A percentile compares a stretch with the other conserved stretches of the same genome.
Evolutionary conservation across 2,888 invertebrate genomes (phyloP).

Genomic region (Fissipunctia ypsillon): DNA sequence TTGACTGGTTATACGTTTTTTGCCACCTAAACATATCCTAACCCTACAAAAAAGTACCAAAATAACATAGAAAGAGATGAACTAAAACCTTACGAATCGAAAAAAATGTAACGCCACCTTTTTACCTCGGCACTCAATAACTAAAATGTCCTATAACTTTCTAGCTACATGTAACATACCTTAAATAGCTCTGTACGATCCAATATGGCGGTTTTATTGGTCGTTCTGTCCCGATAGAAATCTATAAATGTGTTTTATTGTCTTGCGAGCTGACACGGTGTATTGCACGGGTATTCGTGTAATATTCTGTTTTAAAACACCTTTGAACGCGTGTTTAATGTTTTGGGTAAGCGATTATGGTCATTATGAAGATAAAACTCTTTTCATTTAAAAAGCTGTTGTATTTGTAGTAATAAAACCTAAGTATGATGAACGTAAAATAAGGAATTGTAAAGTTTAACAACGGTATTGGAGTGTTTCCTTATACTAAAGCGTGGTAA

Average conservation of each 20-base stretch:
- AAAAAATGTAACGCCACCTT: conserved; percentile 18
- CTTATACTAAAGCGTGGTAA: background rate
- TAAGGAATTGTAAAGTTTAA: background rate
- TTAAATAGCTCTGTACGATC: conserved; percentile 60
- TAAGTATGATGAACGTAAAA: too few species aligned
- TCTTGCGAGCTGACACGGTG: conserved; percentile 62
- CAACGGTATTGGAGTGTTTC: background rate
- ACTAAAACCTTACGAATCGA: background rate
- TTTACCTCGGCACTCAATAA: conserved; percentile 49
- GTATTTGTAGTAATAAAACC: background rate
- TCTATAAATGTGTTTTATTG: conserved; percentile 69
- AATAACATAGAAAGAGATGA: background rate
- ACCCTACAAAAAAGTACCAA: background rate
- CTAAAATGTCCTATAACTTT: conserved; percentile 48
- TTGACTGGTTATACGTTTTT: too few species aligned
- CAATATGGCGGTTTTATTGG: conserved; percentile 63
- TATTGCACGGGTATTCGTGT: conserved; percentile 40
- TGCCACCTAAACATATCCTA: too few species aligned
- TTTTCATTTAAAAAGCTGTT: background rate
- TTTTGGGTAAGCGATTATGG: background rate
- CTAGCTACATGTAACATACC: conserved; percentile 51
- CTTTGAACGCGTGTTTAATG: conserved; percentile 26
- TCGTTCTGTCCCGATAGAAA: conserved; percentile 64
- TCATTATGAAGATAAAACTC: too few species aligned
- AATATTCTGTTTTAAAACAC: conserved; percentile 53